These are phyloP conservation scores for Chrysolina americana DNA, from an alignment of 2,888 invertebrate species.

Conservation along the genomic window DNA sequence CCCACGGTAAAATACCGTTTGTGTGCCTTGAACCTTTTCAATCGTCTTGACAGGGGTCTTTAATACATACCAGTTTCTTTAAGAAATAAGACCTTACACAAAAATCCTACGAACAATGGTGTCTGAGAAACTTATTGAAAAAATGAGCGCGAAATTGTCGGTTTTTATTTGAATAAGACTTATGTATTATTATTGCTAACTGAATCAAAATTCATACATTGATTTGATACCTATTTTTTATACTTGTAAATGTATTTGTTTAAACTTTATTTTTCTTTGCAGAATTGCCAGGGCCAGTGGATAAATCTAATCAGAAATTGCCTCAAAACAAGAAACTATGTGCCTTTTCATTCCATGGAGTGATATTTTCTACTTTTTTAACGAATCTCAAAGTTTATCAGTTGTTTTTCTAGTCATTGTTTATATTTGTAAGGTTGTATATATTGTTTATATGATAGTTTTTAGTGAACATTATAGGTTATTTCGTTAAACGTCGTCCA, in stretches of 20 bases:
- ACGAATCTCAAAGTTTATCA: constrained; percentile 62
- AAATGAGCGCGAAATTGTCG: constrained; percentile 48
- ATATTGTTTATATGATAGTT: constrained; percentile 61
- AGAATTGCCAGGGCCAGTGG: constrained; percentile 59
- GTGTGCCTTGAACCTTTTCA: constrained; percentile 57
- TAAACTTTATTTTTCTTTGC: constrained; percentile 56
- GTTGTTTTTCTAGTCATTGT: constrained; percentile 66
- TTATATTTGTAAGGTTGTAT: constrained; percentile 61
- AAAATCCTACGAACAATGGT: constrained; percentile 59
- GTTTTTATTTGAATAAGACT: constrained; percentile 26
- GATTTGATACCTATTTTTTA: too few relatives aligned
- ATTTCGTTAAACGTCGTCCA: constrained; percentile 31
- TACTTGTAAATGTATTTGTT: too few relatives aligned
- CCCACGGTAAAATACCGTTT: constrained; percentile 59
- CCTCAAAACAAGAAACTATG: constrained; percentile 57
- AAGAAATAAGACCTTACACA: constrained; percentile 54
- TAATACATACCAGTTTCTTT: constrained; percentile 55
- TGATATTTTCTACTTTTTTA: constrained; percentile 63
- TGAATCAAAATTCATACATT: constrained; percentile 38
- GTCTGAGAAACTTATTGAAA: constrained; percentile 59
- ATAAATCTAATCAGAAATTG: constrained; percentile 52
- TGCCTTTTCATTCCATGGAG: constrained; percentile 67
- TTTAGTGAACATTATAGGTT: constrained; percentile 41
- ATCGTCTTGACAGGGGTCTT: constrained; percentile 56
- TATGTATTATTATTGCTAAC: constrained; percentile 35